A percentile compares a stretch with the other conserved stretches of the same genome.
These are phyloP conservation scores for Urosaurus nigricauda DNA, from an alignment of 2,797 vertebrate genomes.

Conservation along the genomic window DNA sequence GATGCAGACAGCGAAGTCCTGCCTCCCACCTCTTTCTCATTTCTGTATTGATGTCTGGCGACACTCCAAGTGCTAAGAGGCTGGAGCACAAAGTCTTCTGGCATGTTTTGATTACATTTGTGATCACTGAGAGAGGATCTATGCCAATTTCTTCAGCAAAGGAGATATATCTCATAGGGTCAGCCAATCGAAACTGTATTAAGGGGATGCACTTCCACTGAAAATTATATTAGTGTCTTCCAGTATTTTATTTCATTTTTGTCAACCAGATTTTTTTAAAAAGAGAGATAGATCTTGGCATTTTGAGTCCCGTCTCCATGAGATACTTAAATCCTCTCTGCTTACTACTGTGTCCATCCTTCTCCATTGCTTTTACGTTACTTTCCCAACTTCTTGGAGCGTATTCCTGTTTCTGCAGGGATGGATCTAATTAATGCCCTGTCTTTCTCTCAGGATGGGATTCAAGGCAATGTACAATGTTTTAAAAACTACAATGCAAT, in stretches of 20 bases:
- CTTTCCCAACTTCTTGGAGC: constrained; percentile 62
- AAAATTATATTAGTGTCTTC: constrained; percentile 64
- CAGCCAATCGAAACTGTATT: constrained; percentile 80
- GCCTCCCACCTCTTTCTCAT: constrained; percentile 33
- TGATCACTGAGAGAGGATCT: constrained; percentile 60
- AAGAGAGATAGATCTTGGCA: constrained; percentile 48
- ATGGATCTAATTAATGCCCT: too few relatives aligned
- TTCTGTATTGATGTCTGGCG: constrained; percentile 53
- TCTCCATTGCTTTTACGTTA: constrained; percentile 74
- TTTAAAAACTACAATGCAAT: too few relatives aligned
- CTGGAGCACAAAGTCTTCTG: constrained; percentile 41
- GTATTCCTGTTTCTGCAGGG: not conserved
- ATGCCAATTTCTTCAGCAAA: constrained; percentile 62
- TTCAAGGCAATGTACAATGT: too few relatives aligned
- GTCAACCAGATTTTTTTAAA: constrained; percentile 67
- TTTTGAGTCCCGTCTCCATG: constrained; percentile 44
- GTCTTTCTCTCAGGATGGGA: too few relatives aligned
- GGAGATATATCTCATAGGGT: constrained; percentile 62
- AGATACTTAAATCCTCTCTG: not conserved
- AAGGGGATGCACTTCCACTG: constrained; percentile 73
- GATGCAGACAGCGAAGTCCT: constrained; percentile 9
- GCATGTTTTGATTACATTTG: constrained; percentile 52
- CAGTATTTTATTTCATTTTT: constrained; percentile 46
- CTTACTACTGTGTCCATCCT: not conserved
- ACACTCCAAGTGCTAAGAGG: constrained; percentile 36